These are phyloP conservation scores for Paracanthobrama guichenoti DNA, from an alignment of 2,113 vertebrate species.

Conservation along the genomic window DNA sequence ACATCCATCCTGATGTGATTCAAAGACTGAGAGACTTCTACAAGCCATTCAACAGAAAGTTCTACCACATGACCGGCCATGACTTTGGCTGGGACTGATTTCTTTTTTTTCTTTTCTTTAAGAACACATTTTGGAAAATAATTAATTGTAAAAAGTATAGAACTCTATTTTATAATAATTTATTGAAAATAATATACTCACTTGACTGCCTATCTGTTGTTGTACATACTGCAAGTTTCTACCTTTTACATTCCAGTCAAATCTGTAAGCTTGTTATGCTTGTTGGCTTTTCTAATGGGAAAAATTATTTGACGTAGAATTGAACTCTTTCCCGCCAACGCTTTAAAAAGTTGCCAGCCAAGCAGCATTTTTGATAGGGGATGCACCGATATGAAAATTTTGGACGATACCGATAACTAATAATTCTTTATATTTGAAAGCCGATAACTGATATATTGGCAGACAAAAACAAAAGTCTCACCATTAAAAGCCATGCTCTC, in stretches of 20 bases:
- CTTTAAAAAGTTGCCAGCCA: neutral
- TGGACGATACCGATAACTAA: no score
- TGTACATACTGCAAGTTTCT: conserved; percentile 65
- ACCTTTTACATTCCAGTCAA: conserved; percentile 67
- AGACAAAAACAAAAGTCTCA: no score
- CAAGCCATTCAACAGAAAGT: conserved; percentile 89
- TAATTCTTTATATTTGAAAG: no score
- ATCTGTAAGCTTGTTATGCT: conserved; percentile 47
- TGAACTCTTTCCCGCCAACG: neutral
- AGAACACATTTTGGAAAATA: conserved; percentile 57
- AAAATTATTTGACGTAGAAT: conserved; percentile 62
- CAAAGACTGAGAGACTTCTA: conserved; percentile 87
- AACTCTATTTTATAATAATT: conserved; percentile 99
- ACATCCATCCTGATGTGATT: conserved; percentile 82
- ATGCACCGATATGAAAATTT: no score
- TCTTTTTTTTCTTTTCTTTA: neutral
- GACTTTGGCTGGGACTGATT: conserved; percentile 82
- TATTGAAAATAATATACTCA: conserved; percentile 95
- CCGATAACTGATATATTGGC: no score
- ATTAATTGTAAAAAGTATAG: conserved; percentile 91
- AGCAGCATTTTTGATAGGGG: no score
- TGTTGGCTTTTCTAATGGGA: conserved; percentile 70
- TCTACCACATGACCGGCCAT: conserved; percentile 92
- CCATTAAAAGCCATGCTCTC: no score
- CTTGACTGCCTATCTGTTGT: conserved; percentile 87